Percentiles rank a stretch among this genome's conserved stretches.
phyloP scores from a whole-genome alignment of 2,113 vertebrate genomes.

The Oncorhynchus nerka region DNA sequence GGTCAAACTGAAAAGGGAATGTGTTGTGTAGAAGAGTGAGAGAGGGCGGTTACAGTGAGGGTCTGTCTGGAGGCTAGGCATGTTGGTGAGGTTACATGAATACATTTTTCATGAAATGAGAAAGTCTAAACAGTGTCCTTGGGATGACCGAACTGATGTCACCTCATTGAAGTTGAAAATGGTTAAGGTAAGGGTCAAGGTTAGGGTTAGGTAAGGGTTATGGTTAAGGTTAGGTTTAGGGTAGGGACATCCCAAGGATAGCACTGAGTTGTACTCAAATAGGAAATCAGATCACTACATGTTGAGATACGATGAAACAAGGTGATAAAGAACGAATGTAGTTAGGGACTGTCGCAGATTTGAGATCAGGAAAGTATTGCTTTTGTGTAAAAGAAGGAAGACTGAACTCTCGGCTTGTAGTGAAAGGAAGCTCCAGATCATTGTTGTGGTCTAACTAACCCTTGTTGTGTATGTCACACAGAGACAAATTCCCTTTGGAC shows the following conservation, averaged over 20 bases:
- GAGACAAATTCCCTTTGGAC: constrained; percentile 35
- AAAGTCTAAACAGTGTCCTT: too few species aligned
- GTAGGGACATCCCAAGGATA: too few species aligned
- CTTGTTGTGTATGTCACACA: constrained; percentile 45
- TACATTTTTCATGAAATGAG: constrained; percentile 1
- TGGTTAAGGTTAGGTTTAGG: too few species aligned
- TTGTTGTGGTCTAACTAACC: constrained; percentile 58
- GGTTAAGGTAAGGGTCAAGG: too few species aligned
- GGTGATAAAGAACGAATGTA: constrained; percentile 20
- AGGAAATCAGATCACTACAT: neutral
- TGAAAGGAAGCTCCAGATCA: constrained; percentile 56
- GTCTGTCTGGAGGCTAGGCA: neutral
- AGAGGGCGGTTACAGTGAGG: neutral
- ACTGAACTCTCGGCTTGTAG: constrained; percentile 68
- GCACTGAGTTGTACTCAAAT: neutral
- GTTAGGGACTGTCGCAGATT: constrained; percentile 13
- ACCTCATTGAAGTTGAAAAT: too few species aligned
- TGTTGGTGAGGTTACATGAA: constrained; percentile 7
- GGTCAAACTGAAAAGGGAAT: constrained; percentile 32
- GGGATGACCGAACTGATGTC: too few species aligned
- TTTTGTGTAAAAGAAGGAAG: constrained; percentile 43
- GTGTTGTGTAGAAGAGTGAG: constrained; percentile 6
- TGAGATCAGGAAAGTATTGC: constrained; percentile 29
- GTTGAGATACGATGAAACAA: neutral
- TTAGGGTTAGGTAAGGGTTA: too few species aligned